Percentiles rank a stretch among this genome's conserved stretches.
Conservation (phyloP, 1,140 invertebrate genomes). For the Metopolophium dirhodum region DNA sequence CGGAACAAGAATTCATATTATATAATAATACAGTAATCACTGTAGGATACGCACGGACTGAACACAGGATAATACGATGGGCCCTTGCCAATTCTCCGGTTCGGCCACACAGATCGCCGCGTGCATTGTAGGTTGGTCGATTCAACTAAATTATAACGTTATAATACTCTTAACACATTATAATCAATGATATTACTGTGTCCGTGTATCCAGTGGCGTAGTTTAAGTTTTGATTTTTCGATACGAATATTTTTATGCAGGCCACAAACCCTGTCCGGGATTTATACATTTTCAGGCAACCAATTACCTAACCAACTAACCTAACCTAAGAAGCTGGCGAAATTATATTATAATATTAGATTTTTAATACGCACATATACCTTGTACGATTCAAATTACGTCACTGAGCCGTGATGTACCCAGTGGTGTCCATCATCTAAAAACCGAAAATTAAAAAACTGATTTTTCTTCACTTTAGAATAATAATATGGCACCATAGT, state of each 20-base stretch:
- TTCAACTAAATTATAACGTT: not conserved
- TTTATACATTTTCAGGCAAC: not conserved
- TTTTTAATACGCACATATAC: not conserved
- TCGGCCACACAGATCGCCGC: not conserved
- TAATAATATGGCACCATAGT: not conserved
- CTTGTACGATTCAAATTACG: not conserved
- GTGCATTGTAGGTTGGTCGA: conserved; percentile 19
- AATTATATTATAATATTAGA: not conserved
- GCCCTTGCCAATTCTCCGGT: not conserved
- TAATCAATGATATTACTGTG: not conserved
- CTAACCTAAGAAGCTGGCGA: not conserved
- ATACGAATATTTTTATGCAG: not conserved
- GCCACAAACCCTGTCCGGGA: not conserved
- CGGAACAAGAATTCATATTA: too few species aligned
- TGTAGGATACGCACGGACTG: too few species aligned
- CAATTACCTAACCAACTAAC: too few species aligned
- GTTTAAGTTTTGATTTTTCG: not conserved
- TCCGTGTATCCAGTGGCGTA: not conserved
- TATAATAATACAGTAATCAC: too few species aligned
- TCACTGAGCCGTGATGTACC: too few species aligned
- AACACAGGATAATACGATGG: not conserved
- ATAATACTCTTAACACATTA: too few species aligned
- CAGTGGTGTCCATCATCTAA: not conserved
- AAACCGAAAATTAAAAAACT: not conserved
- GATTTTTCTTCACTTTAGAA: not conserved